Conservation (phyloP, 1,140 invertebrate species). For the Spodoptera litura region DNA sequence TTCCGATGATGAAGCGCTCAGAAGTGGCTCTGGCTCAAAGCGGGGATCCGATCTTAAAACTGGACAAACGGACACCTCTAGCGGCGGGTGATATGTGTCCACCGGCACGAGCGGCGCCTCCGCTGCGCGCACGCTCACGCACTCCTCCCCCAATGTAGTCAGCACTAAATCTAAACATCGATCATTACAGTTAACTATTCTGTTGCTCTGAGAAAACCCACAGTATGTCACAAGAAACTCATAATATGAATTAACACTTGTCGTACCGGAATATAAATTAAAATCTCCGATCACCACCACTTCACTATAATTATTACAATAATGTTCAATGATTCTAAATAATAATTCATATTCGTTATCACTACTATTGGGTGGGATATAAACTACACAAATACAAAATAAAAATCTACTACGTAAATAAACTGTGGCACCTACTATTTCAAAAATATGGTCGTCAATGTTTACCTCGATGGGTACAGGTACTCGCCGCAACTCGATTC, state of each 20-base stretch:
- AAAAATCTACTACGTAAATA: slow-evolving; percentile 32
- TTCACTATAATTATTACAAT: slow-evolving; percentile 17
- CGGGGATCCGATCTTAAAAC: too few relatives aligned
- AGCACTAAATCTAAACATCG: slow-evolving; percentile 10
- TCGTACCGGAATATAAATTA: slow-evolving; percentile 12
- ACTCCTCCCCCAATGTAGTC: background rate
- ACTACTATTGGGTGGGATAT: slow-evolving; percentile 29
- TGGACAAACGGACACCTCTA: background rate
- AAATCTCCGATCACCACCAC: slow-evolving; percentile 7
- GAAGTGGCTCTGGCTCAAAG: too few relatives aligned
- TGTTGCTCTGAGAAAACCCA: slow-evolving; percentile 1
- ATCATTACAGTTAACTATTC: background rate
- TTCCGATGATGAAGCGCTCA: background rate
- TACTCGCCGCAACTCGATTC: slow-evolving; percentile 36
- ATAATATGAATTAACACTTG: background rate
- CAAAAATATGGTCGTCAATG: slow-evolving; percentile 13
- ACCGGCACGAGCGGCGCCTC: slow-evolving; percentile 14
- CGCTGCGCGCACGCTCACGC: background rate
- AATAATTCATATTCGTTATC: slow-evolving; percentile 26
- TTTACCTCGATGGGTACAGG: background rate
- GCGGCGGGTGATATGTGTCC: background rate
- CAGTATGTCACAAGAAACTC: background rate
- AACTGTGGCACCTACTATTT: slow-evolving; percentile 22
- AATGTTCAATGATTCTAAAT: slow-evolving; percentile 22
- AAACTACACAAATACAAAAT: slow-evolving; percentile 31